phyloP scores from a whole-genome alignment of 1,140 invertebrate species.

The Bombyx mandarina region DNA sequence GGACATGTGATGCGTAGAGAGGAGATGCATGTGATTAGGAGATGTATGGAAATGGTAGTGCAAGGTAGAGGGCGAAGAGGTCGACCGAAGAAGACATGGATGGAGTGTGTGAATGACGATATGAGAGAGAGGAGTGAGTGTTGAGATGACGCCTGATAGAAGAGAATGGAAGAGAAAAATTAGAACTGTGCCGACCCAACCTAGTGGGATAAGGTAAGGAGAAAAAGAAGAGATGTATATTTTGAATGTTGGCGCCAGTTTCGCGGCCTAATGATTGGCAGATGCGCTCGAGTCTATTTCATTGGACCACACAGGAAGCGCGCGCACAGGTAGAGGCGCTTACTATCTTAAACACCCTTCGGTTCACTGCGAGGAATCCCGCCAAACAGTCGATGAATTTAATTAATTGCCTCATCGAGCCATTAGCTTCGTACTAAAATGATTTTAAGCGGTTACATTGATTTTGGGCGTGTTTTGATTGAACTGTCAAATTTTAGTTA shows the following conservation, averaged over 20 bases:
- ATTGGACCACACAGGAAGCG: conserved; percentile 35
- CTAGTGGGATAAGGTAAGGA: no score
- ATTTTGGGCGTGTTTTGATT: not conserved
- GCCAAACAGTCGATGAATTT: conserved; percentile 1
- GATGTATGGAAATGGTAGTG: no score
- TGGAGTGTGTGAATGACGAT: no score
- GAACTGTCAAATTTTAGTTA: not conserved
- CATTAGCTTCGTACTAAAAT: not conserved
- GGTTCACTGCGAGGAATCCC: not conserved
- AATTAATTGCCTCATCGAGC: conserved; percentile 1
- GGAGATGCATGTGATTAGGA: no score
- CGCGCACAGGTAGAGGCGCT: conserved; percentile 30
- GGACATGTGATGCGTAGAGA: no score
- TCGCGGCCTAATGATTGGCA: conserved; percentile 5
- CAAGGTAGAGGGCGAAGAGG: no score
- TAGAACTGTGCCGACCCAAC: no score
- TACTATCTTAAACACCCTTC: not conserved
- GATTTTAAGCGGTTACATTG: not conserved
- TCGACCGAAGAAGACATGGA: no score
- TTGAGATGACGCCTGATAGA: no score
- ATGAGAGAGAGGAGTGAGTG: no score
- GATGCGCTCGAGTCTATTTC: conserved; percentile 10
- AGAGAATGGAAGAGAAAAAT: no score
- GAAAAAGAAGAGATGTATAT: no score
- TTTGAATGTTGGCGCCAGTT: not conserved